phyloP scores from a whole-genome alignment of 1,140 invertebrate genomes.

The Sarcophaga peregrina region DNA sequence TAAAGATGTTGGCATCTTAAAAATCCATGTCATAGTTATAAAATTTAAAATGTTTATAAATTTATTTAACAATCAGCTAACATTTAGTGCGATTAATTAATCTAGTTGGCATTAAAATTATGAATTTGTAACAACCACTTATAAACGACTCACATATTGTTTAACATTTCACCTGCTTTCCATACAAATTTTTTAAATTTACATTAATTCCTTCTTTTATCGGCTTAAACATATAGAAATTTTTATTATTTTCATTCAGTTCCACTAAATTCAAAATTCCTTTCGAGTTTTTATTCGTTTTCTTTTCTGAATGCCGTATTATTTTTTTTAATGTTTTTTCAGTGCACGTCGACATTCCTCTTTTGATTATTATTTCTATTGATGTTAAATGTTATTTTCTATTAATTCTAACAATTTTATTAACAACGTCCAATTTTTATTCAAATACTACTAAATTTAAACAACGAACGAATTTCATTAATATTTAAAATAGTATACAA shows the following conservation, averaged over 20 bases:
- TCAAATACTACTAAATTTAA: neutral
- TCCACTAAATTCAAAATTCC: neutral
- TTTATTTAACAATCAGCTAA: constrained; percentile 29
- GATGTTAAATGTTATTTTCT: neutral
- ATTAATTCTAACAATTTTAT: neutral
- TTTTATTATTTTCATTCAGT: neutral
- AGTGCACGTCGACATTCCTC: constrained; percentile 49
- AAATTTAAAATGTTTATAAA: constrained; percentile 15
- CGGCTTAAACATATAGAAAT: neutral
- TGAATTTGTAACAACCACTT: neutral
- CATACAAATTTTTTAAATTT: neutral
- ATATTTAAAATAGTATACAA: neutral
- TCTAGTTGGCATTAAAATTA: too few relatives aligned
- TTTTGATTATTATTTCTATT: constrained; percentile 44
- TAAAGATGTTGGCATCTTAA: constrained; percentile 41
- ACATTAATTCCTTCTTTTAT: neutral
- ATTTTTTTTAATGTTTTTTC: constrained; percentile 42
- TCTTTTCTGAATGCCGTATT: neutral
- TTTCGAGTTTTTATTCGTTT: constrained; percentile 22
- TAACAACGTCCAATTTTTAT: neutral
- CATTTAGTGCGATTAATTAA: neutral
- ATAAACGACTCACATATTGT: neutral
- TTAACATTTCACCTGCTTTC: neutral
- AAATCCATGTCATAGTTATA: constrained; percentile 4
- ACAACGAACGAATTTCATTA: constrained; percentile 33